Base-by-base conservation (phyloP, 30 jellyfish, hydroid and myxozoan genomes). In the Rhopilema esculentum region DNA sequence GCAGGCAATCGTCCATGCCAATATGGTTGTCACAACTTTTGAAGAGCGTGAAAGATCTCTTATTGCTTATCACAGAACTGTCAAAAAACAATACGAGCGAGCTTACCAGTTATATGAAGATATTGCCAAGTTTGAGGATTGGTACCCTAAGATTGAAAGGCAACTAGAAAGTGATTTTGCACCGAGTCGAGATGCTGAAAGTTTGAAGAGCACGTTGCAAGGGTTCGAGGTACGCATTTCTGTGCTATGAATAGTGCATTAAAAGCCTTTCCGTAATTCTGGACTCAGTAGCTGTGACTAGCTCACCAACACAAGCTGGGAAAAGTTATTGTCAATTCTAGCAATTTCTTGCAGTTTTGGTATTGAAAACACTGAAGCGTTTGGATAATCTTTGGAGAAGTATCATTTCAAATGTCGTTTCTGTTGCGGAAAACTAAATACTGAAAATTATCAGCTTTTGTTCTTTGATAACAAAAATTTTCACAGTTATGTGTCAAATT, bases 71-170 rank as follows among this genome's bases (percentile, higher is more conserved):
- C 80, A 80, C 25, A 78, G 89, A 21, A 66, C 52, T 16, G 20
- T 87, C 32, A 77, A 32, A 24, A 72, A 69, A 62, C 97, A 88
- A 27, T 49, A 72, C 28, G 90, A 50, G 33, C 64, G 90, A 68
- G 83, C 91, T 27, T 53, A 70, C 50, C 88, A 84, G 78, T 88
- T 93, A 57, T 85, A 30, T 75, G 91, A 87, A 16, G 97, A 90
- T 49, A 89, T 93, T 1, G 93, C 64, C 64, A 40, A 17, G 40
- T 88, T 93, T 75, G 91, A 82, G 26, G 73, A 26, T 26, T 93
- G 98, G 98, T 91, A 82, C 72, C 98, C 98, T 0, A 31, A 57
- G 12, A 85, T 82, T 25, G 95, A 93, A 50, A 64, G 57, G 1
- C 33, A 84, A 64, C 62, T 93, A 26, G 31, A 40, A 33, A 72